phyloP scores from a whole-genome alignment of 1,140 invertebrate species.

The Drosophila carrolli region DNA sequence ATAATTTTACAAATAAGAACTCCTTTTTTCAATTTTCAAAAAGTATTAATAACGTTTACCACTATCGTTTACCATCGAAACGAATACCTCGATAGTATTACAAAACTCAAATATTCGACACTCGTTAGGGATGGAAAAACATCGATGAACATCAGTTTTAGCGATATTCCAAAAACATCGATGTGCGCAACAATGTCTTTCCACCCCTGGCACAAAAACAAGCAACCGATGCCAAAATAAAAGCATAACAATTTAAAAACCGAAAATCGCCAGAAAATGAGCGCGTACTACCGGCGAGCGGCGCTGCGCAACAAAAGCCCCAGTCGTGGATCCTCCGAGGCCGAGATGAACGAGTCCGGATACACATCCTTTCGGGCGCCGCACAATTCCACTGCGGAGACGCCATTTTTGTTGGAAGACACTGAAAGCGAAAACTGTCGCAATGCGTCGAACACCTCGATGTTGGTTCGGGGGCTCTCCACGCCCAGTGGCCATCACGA shows the following conservation, averaged over 20 bases:
- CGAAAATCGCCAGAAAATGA: slow-evolving; percentile 49
- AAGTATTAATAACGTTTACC: too few relatives aligned
- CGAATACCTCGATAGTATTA: too few relatives aligned
- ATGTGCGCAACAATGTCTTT: too few relatives aligned
- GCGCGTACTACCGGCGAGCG: slow-evolving; percentile 53
- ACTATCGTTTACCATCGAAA: too few relatives aligned
- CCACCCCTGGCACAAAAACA: slow-evolving; percentile 21
- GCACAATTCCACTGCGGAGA: slow-evolving; percentile 71
- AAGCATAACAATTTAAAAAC: slow-evolving; percentile 34
- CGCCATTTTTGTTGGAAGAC: slow-evolving; percentile 71
- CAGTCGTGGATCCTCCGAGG: slow-evolving; percentile 20
- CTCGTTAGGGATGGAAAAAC: too few relatives aligned
- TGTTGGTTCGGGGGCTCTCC: slow-evolving; percentile 3
- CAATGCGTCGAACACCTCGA: slow-evolving; percentile 50
- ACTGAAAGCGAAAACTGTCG: slow-evolving; percentile 61
- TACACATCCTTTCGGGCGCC: slow-evolving; percentile 66
- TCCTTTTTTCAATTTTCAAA: too few relatives aligned
- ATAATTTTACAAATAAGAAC: too few relatives aligned
- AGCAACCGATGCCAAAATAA: slow-evolving; percentile 43
- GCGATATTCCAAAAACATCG: too few relatives aligned
- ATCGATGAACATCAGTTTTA: neutral
- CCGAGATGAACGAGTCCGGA: slow-evolving; percentile 67
- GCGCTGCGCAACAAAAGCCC: slow-evolving; percentile 38
- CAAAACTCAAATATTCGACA: too few relatives aligned
- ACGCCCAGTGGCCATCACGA: slow-evolving; percentile 41